Evolutionary conservation across 2,888 invertebrate species (phyloP), one percentile per base, ranked within the genome.

Genomic region (Theretra japonica): DNA sequence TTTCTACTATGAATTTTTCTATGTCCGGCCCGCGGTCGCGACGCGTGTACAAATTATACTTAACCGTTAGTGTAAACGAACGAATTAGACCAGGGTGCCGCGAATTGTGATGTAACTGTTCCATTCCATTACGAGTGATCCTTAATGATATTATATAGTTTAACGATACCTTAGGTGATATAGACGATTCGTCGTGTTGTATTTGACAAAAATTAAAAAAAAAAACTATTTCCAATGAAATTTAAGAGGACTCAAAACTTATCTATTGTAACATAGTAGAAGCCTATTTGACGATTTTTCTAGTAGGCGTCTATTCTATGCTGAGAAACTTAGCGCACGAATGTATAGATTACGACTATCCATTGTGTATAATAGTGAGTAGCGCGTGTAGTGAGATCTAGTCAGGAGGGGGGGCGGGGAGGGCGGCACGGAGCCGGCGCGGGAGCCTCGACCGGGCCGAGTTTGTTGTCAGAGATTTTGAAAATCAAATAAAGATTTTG

Each of bases 121-220:
- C 87, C 91, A 90, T 90, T 91, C 89, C 90, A 88, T 68, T 65
- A 56, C 57, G 71, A 68, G 60, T 69, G 72, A 69, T 72, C 69
- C 72, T 85, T 85, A 83, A 90, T 90, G 90, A 90, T 90, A 90
- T 87, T 87, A 79, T 82, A 79, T 77, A 79, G 69, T 81, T 76
- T 72, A 77, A 76, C 75, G 70, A 70, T 68, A 68, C 74, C 70
- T 74, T 75, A 73, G 73, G 71, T 71, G 72, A 73, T 71, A 21
- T 58, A 53, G 69, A 60, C 53, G 28, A 60, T n/a, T 60, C 69
- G 69, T 73, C 71, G 56, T 57, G 58, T 48, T 28, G 59, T 59
- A 21, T 25, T 41, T 68, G 57, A 58, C n/a, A n/a, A 58, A 69
- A 33, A 41, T 21, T 6, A 25, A 28, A 28, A 28, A 30, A 21